Evolutionary conservation across 2,888 invertebrate genomes (phyloP).

Genomic region (Timandra comae): DNA sequence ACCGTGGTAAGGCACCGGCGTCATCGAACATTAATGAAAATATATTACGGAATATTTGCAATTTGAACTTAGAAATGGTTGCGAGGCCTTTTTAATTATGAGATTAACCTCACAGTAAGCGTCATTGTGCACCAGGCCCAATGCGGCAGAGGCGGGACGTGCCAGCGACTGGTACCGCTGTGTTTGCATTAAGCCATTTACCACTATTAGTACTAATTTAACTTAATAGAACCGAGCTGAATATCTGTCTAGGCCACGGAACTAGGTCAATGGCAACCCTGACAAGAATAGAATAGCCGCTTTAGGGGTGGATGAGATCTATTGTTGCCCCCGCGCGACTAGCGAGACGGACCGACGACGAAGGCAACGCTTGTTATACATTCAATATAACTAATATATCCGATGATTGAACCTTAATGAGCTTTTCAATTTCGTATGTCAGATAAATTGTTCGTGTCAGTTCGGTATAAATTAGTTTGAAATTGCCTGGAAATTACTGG

Average conservation of each 20-base stretch:
- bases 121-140: constrained; percentile 23
- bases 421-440: constrained; percentile 7
- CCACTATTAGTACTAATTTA: constrained; percentile 63
- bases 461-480: neutral
- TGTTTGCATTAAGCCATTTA: constrained; percentile 52
- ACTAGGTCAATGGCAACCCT: constrained; percentile 69
- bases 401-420: constrained; percentile 15
- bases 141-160: constrained; percentile 22
- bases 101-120: constrained; percentile 24
- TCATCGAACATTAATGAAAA: constrained; percentile 15
- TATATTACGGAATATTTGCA: constrained; percentile 14
- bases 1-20: constrained; percentile 17
- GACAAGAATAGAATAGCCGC: constrained; percentile 65
- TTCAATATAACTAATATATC: constrained; percentile 13
- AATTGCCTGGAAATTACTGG: neutral
- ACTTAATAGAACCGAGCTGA: constrained; percentile 45
- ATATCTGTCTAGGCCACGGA: constrained; percentile 43
- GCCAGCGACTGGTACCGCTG: constrained; percentile 37
- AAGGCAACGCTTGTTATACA: no score
- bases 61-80: constrained; percentile 10
- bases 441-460: constrained; percentile 1
- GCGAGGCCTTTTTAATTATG: constrained; percentile 20
- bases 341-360: constrained; percentile 22
- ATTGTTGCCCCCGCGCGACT: constrained; percentile 44
- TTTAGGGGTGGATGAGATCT: constrained; percentile 59